These are phyloP conservation scores for Apis florea DNA, from an alignment of 1,140 invertebrate species.

Conservation along the genomic window DNA sequence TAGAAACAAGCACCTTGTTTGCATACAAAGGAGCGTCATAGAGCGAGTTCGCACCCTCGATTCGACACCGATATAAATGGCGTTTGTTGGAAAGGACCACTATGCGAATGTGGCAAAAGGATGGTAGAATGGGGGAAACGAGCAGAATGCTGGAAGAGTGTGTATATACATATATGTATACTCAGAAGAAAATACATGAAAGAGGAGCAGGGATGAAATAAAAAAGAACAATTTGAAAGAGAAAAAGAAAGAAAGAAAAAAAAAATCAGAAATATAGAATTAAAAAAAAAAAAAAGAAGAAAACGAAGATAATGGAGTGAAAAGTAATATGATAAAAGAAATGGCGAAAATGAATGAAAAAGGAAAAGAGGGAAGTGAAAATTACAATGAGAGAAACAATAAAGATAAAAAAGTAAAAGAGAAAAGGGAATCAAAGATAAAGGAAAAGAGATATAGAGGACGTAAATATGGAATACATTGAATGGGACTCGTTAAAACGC, in stretches of 20 bases:
- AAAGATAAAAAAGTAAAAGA: background rate
- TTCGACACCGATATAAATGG: slow-evolving; percentile 55
- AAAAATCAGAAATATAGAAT: background rate
- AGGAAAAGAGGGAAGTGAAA: slow-evolving; percentile 15
- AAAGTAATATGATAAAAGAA: background rate
- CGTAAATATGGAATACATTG: background rate
- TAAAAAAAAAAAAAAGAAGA: background rate
- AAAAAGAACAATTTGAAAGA: background rate
- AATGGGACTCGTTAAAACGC: slow-evolving; percentile 39
- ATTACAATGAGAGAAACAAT: background rate
- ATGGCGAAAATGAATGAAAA: slow-evolving; percentile 12
- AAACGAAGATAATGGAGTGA: no score
- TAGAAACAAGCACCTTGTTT: slow-evolving; percentile 71
- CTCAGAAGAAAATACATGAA: background rate
- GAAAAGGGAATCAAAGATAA: background rate
- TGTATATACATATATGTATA: no score
- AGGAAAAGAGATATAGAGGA: background rate
- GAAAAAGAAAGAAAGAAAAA: background rate
- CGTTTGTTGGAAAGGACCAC: slow-evolving; percentile 3
- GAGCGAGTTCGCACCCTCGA: slow-evolving; percentile 55
- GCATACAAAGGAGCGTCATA: slow-evolving; percentile 61
- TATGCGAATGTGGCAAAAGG: background rate
- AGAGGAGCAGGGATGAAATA: background rate
- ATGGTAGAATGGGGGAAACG: background rate
- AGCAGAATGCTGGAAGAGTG: background rate